Evolutionary conservation across 1,140 invertebrate genomes (phyloP).

Genomic region (Euura saliciscinereae): DNA sequence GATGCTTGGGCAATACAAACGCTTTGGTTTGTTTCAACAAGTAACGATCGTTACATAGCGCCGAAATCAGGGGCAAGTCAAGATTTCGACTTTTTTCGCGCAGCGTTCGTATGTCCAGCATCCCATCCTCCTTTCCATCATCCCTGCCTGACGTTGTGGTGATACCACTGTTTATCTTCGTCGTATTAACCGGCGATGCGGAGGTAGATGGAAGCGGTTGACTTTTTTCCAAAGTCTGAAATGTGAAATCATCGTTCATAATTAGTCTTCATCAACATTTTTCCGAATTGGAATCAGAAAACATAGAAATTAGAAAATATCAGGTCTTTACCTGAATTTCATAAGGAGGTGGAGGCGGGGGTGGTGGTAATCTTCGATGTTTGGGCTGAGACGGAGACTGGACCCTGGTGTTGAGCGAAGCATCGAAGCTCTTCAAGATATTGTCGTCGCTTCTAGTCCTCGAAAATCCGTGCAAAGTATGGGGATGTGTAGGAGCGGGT

Average conservation of each 20-base stretch:
- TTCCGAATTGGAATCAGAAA: neutral
- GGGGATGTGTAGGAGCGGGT: conserved; percentile 59
- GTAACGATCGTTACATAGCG: conserved; percentile 87
- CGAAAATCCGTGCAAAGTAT: conserved; percentile 60
- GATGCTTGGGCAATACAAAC: conserved; percentile 75
- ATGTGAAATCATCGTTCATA: neutral
- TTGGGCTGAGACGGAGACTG: conserved; percentile 61
- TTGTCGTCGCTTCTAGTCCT: conserved; percentile 80
- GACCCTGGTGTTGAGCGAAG: conserved; percentile 42
- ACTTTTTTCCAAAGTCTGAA: conserved; percentile 53
- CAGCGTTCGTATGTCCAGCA: conserved; percentile 79
- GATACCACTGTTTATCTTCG: conserved; percentile 11
- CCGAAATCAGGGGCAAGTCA: conserved; percentile 86
- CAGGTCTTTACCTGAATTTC: conserved; percentile 55
- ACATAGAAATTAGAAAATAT: too few relatives aligned
- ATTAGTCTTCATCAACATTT: neutral
- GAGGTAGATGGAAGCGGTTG: conserved; percentile 49
- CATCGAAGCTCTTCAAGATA: conserved; percentile 71
- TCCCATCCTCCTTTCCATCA: conserved; percentile 48
- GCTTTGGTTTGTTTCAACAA: conserved; percentile 85
- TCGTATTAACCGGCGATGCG: conserved; percentile 14
- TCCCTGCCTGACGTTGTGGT: conserved; percentile 19
- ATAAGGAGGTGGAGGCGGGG: conserved; percentile 73
- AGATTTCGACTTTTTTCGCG: conserved; percentile 86
- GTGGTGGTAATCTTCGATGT: conserved; percentile 72